Evolutionary conservation across 1,140 invertebrate species (phyloP).

Genomic region (Calephelis virginiensis): DNA sequence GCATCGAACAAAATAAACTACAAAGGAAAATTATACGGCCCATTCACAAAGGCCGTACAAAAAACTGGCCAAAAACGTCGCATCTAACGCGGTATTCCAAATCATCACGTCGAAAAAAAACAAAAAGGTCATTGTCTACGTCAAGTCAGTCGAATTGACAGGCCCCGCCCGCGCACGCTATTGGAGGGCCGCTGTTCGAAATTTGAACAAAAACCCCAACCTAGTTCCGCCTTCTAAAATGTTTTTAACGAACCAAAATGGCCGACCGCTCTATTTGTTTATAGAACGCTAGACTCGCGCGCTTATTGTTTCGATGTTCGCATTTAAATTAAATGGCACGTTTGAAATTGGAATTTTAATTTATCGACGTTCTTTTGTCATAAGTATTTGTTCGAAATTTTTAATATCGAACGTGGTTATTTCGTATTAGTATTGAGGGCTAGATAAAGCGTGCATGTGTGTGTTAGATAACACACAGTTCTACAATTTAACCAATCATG

Average conservation of each 20-base stretch:
- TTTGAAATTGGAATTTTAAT: conserved; percentile 37
- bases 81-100: conserved; percentile 39
- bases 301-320: conserved; percentile 36
- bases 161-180: conserved; percentile 69
- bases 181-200: conserved; percentile 68
- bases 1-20: conserved; percentile 20
- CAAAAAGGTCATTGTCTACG: conserved; percentile 67
- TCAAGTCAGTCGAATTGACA: conserved; percentile 73
- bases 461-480: conserved; percentile 12
- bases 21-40: conserved; percentile 15
- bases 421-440: conserved; percentile 6
- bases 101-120: conserved; percentile 55
- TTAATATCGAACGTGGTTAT: conserved; percentile 14
- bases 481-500: neutral
- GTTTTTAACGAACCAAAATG: conserved; percentile 75
- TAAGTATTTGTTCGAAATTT: conserved; percentile 15
- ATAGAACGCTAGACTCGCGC: conserved; percentile 39
- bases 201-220: conserved; percentile 74
- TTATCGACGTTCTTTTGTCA: conserved; percentile 30
- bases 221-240: conserved; percentile 77
- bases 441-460: conserved; percentile 12
- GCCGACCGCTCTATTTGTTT: conserved; percentile 59
- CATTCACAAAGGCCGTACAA: conserved; percentile 15
- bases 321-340: conserved; percentile 34
- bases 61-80: conserved; percentile 31